Evolutionary conservation across 2,888 invertebrate species (phyloP), one percentile per base, ranked within the genome.

Genomic region (Mimachlamys varia): DNA sequence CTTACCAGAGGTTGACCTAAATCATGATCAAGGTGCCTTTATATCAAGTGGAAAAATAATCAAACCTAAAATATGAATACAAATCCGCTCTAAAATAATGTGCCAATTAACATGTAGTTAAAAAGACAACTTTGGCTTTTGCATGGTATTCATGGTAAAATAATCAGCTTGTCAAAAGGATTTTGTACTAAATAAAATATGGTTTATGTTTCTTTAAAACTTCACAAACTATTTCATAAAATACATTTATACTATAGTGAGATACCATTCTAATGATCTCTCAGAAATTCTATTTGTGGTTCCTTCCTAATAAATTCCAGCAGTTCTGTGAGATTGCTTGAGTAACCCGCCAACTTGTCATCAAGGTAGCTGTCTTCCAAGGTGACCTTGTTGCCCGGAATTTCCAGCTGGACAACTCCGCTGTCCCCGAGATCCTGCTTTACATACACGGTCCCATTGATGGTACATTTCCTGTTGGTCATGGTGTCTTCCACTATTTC

Each of bases 361-460:
- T 94, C 93, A 7, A 95, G 91, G 55, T 91, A 89, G 27, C 93
- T 90, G 44, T 95, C 91, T 89, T 95, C 94, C n/a, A 95, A 91
- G 5, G 92, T 93, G 49, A 95, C 94, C 89, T 93, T 93, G 88
- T 93, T 89, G 12, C 94, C 94, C n/a, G 95, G 94, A 53, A 95
- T 91, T 89, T 94, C 93, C 49, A 95, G 89, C 92, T 94, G 94
- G 50, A 95, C 89, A 17, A 92, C 93, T 17, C 94, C 94, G 88
- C 94, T 94, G 38, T 94, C 94, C 19, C 94, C 95, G 50, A 94
- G 90, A 88, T 95, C 94, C 89, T 95, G 95, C 87, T 91, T 93
- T 49, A 95, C 50, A 91, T 91, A 92, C 44, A 95, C 94, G 33
- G 91, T 91, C 15, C 92, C 93, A 88, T 92, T 90, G 27, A 94